These are phyloP conservation scores for Caenorhabditis drosophilae DNA, from an alignment of 2,888 invertebrate genomes.

Conservation along the genomic window DNA sequence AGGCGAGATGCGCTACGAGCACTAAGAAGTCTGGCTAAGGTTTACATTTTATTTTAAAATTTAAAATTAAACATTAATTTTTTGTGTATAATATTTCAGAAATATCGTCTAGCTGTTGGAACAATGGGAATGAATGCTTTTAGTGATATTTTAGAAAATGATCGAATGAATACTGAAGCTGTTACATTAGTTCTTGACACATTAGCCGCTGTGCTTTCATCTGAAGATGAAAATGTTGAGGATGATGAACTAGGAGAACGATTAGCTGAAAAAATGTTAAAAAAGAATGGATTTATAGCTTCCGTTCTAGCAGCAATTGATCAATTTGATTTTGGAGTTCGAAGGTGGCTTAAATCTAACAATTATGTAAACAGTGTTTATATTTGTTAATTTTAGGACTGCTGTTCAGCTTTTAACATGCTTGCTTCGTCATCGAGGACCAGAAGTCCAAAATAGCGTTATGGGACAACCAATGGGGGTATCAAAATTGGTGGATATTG, in stretches of 20 bases:
- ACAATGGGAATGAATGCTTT: constrained; percentile 83
- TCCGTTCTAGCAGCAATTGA: constrained; percentile 57
- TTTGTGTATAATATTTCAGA: constrained; percentile 74
- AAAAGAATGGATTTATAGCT: constrained; percentile 54
- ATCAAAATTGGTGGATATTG: constrained; percentile 92
- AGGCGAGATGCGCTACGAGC: constrained; percentile 94
- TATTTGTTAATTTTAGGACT: constrained; percentile 24
- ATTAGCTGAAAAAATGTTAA: constrained; percentile 71
- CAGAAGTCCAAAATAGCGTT: constrained; percentile 73
- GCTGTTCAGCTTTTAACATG: constrained; percentile 78
- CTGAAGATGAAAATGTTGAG: constrained; percentile 70
- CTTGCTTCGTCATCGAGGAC: constrained; percentile 81
- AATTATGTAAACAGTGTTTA: too few relatives aligned
- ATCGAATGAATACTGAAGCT: constrained; percentile 87
- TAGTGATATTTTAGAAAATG: constrained; percentile 81
- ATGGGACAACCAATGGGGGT: constrained; percentile 81
- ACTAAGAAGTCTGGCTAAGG: constrained; percentile 78
- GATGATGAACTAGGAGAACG: constrained; percentile 71
- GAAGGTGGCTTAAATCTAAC: constrained; percentile 50
- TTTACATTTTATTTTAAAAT: constrained; percentile 46
- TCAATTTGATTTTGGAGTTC: constrained; percentile 58
- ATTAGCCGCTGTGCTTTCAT: constrained; percentile 82
- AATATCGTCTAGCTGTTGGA: constrained; percentile 93
- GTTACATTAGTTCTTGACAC: constrained; percentile 89
- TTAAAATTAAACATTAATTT: not conserved